Conservation (phyloP, 2,797 vertebrate genomes). For the Xiphorhynchus erythropygius region DNA sequence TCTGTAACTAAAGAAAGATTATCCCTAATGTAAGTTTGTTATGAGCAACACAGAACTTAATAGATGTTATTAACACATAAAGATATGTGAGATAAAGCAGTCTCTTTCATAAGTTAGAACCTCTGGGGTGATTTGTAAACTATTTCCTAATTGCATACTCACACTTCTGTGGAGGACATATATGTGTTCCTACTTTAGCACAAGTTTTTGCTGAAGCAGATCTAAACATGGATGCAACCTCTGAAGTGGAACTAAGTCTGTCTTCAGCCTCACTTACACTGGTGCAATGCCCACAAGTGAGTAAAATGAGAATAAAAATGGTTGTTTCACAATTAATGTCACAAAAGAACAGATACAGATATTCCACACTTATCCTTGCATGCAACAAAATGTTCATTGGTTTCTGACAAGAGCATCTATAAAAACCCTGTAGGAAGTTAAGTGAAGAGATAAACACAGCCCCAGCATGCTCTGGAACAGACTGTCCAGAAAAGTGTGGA, state of each 20-base stretch:
- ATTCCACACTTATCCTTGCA: neutral
- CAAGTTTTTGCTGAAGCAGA: neutral
- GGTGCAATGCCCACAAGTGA: neutral
- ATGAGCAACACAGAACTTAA: neutral
- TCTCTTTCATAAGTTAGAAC: neutral
- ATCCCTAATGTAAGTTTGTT: neutral
- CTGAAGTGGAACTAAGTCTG: neutral
- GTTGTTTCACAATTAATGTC: neutral
- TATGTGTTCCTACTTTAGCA: neutral
- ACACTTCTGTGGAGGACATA: neutral
- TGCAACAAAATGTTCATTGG: neutral
- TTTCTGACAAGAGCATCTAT: neutral
- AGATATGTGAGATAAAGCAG: neutral
- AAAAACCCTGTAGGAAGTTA: neutral
- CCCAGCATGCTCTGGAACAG: neutral
- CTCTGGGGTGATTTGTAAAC: neutral
- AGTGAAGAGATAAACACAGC: neutral
- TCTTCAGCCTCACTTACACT: neutral
- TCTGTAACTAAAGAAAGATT: neutral
- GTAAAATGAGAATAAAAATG: neutral
- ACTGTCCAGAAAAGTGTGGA: rapidly evolving
- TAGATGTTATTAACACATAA: neutral
- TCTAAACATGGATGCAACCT: rapidly evolving
- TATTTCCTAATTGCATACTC: neutral
- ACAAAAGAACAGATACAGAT: neutral